Evolutionary conservation across 2,888 invertebrate genomes (phyloP).

Genomic region (Pyrochroa serraticornis): DNA sequence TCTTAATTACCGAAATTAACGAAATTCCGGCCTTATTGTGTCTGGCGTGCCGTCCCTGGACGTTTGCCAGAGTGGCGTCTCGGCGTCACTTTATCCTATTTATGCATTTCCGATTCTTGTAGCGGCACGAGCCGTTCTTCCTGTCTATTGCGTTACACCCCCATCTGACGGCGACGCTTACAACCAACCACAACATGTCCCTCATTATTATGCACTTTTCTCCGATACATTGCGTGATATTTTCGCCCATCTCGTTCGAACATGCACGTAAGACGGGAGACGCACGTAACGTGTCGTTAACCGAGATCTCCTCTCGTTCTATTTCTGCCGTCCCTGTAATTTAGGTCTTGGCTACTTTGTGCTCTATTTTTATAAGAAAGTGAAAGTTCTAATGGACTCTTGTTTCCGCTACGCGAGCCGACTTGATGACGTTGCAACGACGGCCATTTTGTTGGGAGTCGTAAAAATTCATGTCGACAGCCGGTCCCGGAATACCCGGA

Average conservation of each 20-base stretch:
- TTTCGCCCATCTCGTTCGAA: slow-evolving; percentile 15
- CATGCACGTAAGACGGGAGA: slow-evolving; percentile 29
- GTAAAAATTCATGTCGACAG: no score
- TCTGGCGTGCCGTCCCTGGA: slow-evolving; percentile 45
- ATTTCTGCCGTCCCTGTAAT: slow-evolving; percentile 22
- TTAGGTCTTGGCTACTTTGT: slow-evolving; percentile 28
- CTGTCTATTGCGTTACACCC: background rate
- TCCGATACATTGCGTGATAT: slow-evolving; percentile 13
- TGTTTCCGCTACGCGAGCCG: slow-evolving; percentile 7
- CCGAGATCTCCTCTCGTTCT: slow-evolving; percentile 28
- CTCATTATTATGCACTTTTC: background rate
- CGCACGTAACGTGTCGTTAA: slow-evolving; percentile 39
- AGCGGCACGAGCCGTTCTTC: slow-evolving; percentile 4
- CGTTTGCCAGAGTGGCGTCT: slow-evolving; percentile 43
- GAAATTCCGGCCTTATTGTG: slow-evolving; percentile 40
- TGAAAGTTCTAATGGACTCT: slow-evolving; percentile 22
- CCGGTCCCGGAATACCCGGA: no score
- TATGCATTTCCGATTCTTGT: slow-evolving; percentile 42
- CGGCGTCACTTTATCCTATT: slow-evolving; percentile 42
- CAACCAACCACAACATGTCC: background rate
- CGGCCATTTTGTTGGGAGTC: no score
- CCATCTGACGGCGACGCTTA: slow-evolving; percentile 1
- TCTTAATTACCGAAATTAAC: background rate
- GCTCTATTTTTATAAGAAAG: slow-evolving; percentile 26
- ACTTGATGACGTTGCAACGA: no score